Base-by-base conservation (phyloP, 2,113 vertebrate genomes). In the Laticauda laticaudata region DNA sequence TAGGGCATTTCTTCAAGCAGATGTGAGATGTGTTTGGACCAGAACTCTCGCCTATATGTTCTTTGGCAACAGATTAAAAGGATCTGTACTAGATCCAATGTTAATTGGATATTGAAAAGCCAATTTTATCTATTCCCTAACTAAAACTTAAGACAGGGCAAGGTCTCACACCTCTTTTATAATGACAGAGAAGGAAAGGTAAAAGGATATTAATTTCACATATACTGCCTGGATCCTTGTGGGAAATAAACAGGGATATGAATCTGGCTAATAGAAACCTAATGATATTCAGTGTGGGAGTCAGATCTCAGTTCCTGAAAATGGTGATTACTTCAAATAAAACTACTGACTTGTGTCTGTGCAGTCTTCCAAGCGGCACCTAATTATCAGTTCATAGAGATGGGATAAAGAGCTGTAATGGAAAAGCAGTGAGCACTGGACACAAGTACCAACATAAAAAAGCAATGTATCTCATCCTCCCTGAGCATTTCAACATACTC, bases 381-480 rank as follows among this genome's bases (percentile, higher is more conserved):
- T 23, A 21, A 81, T 92, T 48, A 59, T 95, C 91, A 92, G 93
- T 95, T 95, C 85, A 91, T 81, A 93, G 92, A 89, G 59, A 43
- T 64, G 53, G 92, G 94, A 93, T 87, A 96, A 94, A 87, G 92
- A 96, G 61, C 91, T 53, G 92, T 90, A 86, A 56, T 93, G 88
- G 88, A 86, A 90, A 92, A 90, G 54, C 69, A 59, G 20, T 51
- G 2, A 15, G 43, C 54, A n/a, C 92, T 93, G 91, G 92, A 93
- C 92, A 94, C 11, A 0, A 93, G 88, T 45, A 85, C 88, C 87
- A 57, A 21, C 12, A 21, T 94, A 92, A 55, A 88, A 57, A 87
- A 92, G 18, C 0, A 39, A 75, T 69, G 0, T 85, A 88, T 87
- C 45, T 0, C 56, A 88, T 91, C 43, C 29, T 0, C 0, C 64